Percentiles rank a stretch among this genome's conserved stretches.
phyloP scores from a whole-genome alignment of 2,888 invertebrate species.

The Liodrosophila aerea region DNA sequence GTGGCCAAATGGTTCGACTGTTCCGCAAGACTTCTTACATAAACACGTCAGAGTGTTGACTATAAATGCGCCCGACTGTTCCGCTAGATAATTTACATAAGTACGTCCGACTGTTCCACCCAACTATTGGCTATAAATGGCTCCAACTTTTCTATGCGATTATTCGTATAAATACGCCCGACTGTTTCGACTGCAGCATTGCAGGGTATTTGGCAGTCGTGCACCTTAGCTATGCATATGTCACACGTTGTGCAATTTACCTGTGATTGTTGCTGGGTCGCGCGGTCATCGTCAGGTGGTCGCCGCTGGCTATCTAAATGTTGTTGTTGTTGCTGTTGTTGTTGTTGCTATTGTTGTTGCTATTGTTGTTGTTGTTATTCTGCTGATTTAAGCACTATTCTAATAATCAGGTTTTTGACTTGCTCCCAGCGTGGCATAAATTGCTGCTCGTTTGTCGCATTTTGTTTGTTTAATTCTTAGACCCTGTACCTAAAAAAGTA shows the following conservation, averaged over 20 bases:
- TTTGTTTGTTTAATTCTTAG: constrained; percentile 20
- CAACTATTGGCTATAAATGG: no score
- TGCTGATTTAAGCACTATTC: constrained; percentile 51
- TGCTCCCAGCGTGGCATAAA: constrained; percentile 49
- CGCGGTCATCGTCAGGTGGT: constrained; percentile 53
- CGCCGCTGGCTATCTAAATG: constrained; percentile 35
- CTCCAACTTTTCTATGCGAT: no score
- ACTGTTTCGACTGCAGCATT: no score
- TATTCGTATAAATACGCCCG: no score
- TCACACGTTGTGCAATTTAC: constrained; percentile 49
- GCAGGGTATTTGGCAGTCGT: no score
- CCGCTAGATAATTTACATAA: no score
- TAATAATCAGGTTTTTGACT: constrained; percentile 63
- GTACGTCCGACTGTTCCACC: no score
- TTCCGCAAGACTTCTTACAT: no score
- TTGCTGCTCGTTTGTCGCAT: constrained; percentile 25
- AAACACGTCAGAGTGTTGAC: no score
- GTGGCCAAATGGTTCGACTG: no score
- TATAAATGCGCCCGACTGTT: no score
- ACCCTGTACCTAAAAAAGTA: background rate
- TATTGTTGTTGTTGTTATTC: constrained; percentile 9
- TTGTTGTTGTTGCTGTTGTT: constrained; percentile 16
- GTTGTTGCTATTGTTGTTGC: background rate
- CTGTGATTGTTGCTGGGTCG: constrained; percentile 46
- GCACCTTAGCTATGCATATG: background rate